Evolutionary conservation across 2,888 invertebrate genomes (phyloP).

Genomic region (Drosophila multiciliata): DNA sequence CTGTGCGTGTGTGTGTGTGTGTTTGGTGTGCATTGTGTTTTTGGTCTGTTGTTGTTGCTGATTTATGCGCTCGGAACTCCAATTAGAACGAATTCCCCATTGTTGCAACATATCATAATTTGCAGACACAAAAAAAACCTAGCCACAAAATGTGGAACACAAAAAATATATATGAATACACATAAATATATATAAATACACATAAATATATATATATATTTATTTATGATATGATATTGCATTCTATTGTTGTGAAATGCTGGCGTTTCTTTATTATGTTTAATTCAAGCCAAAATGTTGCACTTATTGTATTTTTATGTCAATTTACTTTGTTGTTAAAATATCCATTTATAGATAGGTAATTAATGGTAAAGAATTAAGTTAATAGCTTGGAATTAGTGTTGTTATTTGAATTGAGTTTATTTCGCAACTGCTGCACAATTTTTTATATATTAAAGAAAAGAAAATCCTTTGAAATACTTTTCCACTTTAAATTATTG

Average conservation of each 20-base stretch:
- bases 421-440: not conserved
- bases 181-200: not conserved
- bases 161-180: slow-evolving; percentile 1
- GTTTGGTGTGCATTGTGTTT: slow-evolving; percentile 9
- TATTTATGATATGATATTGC: not conserved
- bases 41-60: slow-evolving; percentile 16
- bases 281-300: slow-evolving; percentile 1
- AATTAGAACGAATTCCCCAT: slow-evolving; percentile 41
- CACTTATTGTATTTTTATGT: not conserved
- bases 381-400: not conserved
- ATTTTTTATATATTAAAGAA: not conserved
- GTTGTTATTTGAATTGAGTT: not conserved
- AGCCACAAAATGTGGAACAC: not conserved
- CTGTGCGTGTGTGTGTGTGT: slow-evolving; percentile 3
- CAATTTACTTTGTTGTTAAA: not conserved
- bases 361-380: not conserved
- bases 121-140: slow-evolving; percentile 5
- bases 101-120: slow-evolving; percentile 20
- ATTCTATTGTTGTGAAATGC: slow-evolving; percentile 4
- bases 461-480: not conserved
- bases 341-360: not conserved
- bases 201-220: not conserved
- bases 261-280: slow-evolving; percentile 9
- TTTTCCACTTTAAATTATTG: not conserved
- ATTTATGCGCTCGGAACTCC: slow-evolving; percentile 32